Percentiles rank a stretch among this genome's conserved stretches.
Evolutionary conservation across 2,797 vertebrate species (phyloP).

Genomic region (Hyperoplus lanceolatus): DNA sequence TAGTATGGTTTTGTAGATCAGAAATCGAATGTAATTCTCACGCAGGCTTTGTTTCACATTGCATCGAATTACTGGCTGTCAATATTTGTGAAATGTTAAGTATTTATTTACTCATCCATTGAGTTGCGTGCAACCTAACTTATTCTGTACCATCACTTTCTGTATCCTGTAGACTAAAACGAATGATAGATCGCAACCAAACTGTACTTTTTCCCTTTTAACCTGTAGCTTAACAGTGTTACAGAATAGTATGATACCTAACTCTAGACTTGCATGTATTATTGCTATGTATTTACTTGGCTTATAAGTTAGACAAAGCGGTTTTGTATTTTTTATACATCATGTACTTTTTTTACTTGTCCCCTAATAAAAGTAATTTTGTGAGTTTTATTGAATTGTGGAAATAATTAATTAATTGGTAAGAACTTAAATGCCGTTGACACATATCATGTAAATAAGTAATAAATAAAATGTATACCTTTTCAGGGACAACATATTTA

Average conservation of each 20-base stretch:
- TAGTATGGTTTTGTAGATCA: slow-evolving; percentile 71
- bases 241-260: slow-evolving; percentile 73
- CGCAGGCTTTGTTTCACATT: slow-evolving; percentile 53
- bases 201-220: slow-evolving; percentile 74
- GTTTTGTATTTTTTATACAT: slow-evolving; percentile 99
- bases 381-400: slow-evolving; percentile 79
- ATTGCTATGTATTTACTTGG: slow-evolving; percentile 95
- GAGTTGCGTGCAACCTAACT: slow-evolving; percentile 79
- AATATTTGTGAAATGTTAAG: slow-evolving; percentile 82
- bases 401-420: slow-evolving; percentile 33
- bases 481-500: too few relatives aligned
- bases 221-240: slow-evolving; percentile 72
- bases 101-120: slow-evolving; percentile 83
- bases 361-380: slow-evolving; percentile 90
- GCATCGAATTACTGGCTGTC: slow-evolving; percentile 77
- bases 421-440: background rate
- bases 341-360: slow-evolving; percentile 88
- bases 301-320: slow-evolving; percentile 84
- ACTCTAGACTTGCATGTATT: slow-evolving; percentile 90
- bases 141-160: slow-evolving; percentile 78
- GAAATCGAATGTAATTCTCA: slow-evolving; percentile 76
- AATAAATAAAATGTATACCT: too few relatives aligned
- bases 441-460: too few relatives aligned
- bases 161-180: slow-evolving; percentile 75
- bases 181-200: slow-evolving; percentile 74